Base-by-base conservation (phyloP, 2,888 invertebrate species). In the Cheilosia soror region DNA sequence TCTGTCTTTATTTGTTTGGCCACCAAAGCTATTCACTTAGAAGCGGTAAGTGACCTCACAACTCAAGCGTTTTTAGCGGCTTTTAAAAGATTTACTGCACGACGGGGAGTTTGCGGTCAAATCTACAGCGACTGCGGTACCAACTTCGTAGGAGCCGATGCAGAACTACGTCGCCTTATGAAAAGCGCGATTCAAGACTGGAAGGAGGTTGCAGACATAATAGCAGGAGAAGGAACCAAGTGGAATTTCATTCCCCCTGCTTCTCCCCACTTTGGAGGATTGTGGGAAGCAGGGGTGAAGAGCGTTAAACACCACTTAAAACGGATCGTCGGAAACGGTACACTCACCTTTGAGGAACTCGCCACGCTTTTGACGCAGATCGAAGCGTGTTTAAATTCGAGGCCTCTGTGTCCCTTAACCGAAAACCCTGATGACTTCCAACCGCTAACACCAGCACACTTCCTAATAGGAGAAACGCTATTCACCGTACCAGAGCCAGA, bases 201-300 rank as follows among this genome's bases (percentile, higher is more conserved):
- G 29, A 51, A 37, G 20, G 66, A 65, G 33, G n/a, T 31, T 3
- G 57, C 33, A 25, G 15, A 47, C 1, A 15, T 11, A 33, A 40
- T 49, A 5, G 53, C 53, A 53, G 13, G 20, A 20, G 20, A 9
- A n/a, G 82, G 72, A 20, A 78, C 88, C 6, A 31, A 31, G 31
- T 31, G 31, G 31, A 31, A 31, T 31, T 31, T 31, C 31, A 31
- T 31, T 31, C 5, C 44, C 68, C 0, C 90, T 20, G 90, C 42
- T 11, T 42, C n/a, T 42, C n/a, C 42, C 5, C 29, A 20, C 11
- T 5, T 29, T 4, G 29, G 27, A 53, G 53, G 31, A 31, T 31
- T 31, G 31, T 31, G 31, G 31, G 31, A 20, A 20, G 20, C 20
- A 20, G 20, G 20, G 20, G 20, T 20, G 20, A 20, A 20, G 20